These are phyloP conservation scores for Staurois parvus DNA, from an alignment of 2,797 vertebrate genomes.

Conservation along the genomic window DNA sequence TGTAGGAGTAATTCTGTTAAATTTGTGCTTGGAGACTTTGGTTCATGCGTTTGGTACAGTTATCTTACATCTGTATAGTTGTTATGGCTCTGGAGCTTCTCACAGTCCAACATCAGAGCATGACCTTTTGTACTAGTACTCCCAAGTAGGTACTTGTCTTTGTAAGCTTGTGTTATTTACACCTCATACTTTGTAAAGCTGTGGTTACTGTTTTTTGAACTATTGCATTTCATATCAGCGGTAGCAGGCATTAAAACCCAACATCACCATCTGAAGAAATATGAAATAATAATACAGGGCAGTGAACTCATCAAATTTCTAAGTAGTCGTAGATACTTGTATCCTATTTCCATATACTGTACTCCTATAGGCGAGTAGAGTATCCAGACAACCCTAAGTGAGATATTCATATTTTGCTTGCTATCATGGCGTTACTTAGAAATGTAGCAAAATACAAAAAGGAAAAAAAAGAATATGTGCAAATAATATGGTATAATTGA, in stretches of 20 bases:
- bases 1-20: neutral
- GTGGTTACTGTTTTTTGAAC: neutral
- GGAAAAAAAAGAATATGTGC: too few species aligned
- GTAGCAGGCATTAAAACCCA: neutral
- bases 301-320: neutral
- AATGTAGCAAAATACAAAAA: too few species aligned
- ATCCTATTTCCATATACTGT: too few species aligned
- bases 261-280: neutral
- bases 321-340: neutral
- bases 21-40: constrained; percentile 11
- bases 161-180: neutral
- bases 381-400: too few species aligned
- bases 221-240: neutral
- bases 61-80: neutral
- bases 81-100: constrained; percentile 15
- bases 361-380: too few species aligned
- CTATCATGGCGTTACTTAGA: too few species aligned
- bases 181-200: neutral
- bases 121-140: constrained; percentile 5
- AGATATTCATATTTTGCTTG: too few species aligned
- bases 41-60: neutral
- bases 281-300: neutral
- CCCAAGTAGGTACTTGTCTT: constrained; percentile 22
- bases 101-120: constrained; percentile 9
- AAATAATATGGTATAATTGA: too few species aligned